Base-by-base conservation (phyloP, 2,113 vertebrate species). In the Chionodraco myersi region DNA sequence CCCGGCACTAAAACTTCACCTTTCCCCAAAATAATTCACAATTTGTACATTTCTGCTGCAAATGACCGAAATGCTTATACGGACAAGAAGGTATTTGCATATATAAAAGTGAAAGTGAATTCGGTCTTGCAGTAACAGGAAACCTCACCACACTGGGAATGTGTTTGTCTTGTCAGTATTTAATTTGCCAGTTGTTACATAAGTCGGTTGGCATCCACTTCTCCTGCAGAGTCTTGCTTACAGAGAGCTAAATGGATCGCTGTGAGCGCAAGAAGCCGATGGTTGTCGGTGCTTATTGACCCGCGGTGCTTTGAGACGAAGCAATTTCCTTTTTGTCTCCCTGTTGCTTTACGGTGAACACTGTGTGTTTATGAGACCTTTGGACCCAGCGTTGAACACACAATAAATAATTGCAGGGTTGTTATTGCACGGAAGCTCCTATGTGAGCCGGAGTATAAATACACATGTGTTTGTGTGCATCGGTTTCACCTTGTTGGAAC, bases 361-460 rank as follows among this genome's bases (percentile, higher is more conserved):
- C 72, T 57, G 70, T 21, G 61, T 57, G 77, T 84, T 82, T 77
- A 53, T 80, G 76, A 69, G 79, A 86, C 87, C 88, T 93, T 92
- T 87, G 86, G 82, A 89, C 86, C 3, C 4, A 61, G 68, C 52
- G 72, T 75, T 87, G 70, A 83, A 75, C 82, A 57, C 62, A 71
- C 36, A 75, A n/a, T 65, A 73, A 86, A 82, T 59, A 77, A 85
- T 77, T 65, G 62, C 56, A 16, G 41, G 72, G 9, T 23, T 86
- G 75, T 54, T 85, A 34, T 73, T 82, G 51, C 53, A 15, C 3
- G 0, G 36, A 41, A 7, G 41, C 41, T 53, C 48, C 53, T 60
- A 26, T 72, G 74, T 41, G 49, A 68, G 76, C 54, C 2, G 0
- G 1, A 57, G 63, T 26, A 69, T n/a, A 65, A 57, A 76, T 14